Evolutionary conservation across 2,888 invertebrate species (phyloP).

Genomic region (Camptogramma bilineatum): DNA sequence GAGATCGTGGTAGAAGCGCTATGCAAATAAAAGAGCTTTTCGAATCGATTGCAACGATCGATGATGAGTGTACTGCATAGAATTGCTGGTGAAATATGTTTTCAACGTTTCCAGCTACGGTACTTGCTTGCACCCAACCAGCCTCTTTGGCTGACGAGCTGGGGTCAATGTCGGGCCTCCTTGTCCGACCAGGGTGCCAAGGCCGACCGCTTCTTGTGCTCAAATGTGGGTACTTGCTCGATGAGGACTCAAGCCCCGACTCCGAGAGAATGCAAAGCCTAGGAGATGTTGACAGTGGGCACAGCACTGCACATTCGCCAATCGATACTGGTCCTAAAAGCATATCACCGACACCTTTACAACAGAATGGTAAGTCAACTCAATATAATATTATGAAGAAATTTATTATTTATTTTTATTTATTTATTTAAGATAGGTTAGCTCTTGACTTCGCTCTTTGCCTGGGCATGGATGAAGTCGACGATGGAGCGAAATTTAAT

Average conservation of each 20-base stretch:
- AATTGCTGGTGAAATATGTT: slow-evolving; percentile 12
- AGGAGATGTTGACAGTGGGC: slow-evolving; percentile 94
- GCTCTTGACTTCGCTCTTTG: too few species aligned
- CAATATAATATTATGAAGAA: not conserved
- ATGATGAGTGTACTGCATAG: not conserved
- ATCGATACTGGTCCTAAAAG: slow-evolving; percentile 93
- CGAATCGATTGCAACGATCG: too few species aligned
- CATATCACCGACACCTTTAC: slow-evolving; percentile 90
- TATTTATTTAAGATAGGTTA: too few species aligned
- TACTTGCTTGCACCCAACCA: slow-evolving; percentile 87
- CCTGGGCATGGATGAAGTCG: too few species aligned
- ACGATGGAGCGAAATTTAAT: too few species aligned
- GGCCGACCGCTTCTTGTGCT: slow-evolving; percentile 87
- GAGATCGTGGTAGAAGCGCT: too few species aligned
- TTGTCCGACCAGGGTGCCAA: slow-evolving; percentile 71
- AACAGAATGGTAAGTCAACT: slow-evolving; percentile 72
- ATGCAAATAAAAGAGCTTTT: too few species aligned
- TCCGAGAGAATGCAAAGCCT: slow-evolving; percentile 92
- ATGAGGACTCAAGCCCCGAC: slow-evolving; percentile 94
- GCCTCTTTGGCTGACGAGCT: slow-evolving; percentile 90
- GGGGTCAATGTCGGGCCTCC: slow-evolving; percentile 75
- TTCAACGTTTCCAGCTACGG: slow-evolving; percentile 82
- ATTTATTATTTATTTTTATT: too few species aligned
- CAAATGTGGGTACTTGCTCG: slow-evolving; percentile 90
- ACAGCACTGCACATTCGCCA: slow-evolving; percentile 96